phyloP scores from a whole-genome alignment of 2,113 vertebrate genomes.

The Fregetta grallaria region DNA sequence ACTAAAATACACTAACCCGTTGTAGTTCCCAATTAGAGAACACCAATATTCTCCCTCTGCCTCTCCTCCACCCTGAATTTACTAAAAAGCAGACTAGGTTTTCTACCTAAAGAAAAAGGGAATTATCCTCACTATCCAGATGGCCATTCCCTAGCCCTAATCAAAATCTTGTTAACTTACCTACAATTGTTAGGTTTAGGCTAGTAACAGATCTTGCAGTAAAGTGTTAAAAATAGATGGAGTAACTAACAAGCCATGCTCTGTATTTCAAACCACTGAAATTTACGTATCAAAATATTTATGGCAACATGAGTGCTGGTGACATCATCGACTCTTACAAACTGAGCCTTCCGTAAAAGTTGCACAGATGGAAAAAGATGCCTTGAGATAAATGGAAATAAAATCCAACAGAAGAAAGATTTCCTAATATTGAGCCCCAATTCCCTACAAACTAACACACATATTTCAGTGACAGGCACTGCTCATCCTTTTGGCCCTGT shows the following conservation, averaged over 20 bases:
- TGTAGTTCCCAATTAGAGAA: neutral
- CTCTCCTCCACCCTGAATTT: neutral
- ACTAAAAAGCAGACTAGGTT: neutral
- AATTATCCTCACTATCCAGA: neutral
- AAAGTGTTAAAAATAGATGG: neutral
- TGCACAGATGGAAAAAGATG: neutral
- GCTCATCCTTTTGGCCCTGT: neutral
- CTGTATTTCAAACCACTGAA: neutral
- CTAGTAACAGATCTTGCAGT: neutral
- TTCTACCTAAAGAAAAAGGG: neutral
- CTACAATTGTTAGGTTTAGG: neutral
- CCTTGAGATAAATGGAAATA: constrained; percentile 5
- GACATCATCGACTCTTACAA: neutral
- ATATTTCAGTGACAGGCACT: neutral
- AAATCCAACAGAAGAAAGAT: neutral
- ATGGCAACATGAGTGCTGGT: neutral
- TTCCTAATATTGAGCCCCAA: neutral
- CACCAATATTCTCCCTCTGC: neutral
- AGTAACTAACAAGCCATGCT: constrained; percentile 9
- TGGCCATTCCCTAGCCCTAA: neutral
- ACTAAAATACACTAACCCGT: neutral
- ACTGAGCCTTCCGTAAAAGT: neutral
- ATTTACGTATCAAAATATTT: neutral
- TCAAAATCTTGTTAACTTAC: neutral
- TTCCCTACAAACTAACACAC: neutral